These are phyloP conservation scores for Rutilus rutilus DNA, from an alignment of 2,113 vertebrate genomes.

Conservation along the genomic window DNA sequence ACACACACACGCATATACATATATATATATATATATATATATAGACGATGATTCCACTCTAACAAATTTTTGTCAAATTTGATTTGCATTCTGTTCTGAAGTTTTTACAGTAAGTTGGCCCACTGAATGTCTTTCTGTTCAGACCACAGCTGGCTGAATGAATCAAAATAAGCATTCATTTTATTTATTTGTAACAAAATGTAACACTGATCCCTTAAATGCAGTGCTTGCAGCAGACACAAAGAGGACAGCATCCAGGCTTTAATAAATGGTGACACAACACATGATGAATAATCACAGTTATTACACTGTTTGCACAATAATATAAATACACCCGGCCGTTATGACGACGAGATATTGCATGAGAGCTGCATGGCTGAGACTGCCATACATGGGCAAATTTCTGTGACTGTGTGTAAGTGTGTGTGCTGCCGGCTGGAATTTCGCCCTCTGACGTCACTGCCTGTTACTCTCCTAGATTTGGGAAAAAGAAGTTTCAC, in stretches of 20 bases:
- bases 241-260: not conserved
- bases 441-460: conserved; percentile 81
- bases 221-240: not conserved
- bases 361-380: conserved; percentile 60
- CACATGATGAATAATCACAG: conserved; percentile 1
- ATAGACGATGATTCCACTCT: too few species aligned
- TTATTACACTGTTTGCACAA: conserved; percentile 50
- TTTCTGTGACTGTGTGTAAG: conserved; percentile 56
- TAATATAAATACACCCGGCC: conserved; percentile 35
- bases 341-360: conserved; percentile 52
- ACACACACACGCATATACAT: too few species aligned
- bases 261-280: not conserved
- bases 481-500: conserved; percentile 76
- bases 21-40: too few species aligned
- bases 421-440: conserved; percentile 72
- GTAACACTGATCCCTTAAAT: not conserved
- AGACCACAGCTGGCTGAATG: not conserved
- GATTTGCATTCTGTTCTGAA: not conserved
- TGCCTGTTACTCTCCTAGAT: conserved; percentile 78
- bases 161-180: not conserved
- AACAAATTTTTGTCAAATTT: not conserved
- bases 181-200: not conserved
- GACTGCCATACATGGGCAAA: conserved; percentile 85
- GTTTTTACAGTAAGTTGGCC: not conserved
- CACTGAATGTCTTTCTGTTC: too few species aligned